These are phyloP conservation scores for Amphipyra tragopoginis DNA, from an alignment of 2,888 invertebrate species.

Conservation along the genomic window DNA sequence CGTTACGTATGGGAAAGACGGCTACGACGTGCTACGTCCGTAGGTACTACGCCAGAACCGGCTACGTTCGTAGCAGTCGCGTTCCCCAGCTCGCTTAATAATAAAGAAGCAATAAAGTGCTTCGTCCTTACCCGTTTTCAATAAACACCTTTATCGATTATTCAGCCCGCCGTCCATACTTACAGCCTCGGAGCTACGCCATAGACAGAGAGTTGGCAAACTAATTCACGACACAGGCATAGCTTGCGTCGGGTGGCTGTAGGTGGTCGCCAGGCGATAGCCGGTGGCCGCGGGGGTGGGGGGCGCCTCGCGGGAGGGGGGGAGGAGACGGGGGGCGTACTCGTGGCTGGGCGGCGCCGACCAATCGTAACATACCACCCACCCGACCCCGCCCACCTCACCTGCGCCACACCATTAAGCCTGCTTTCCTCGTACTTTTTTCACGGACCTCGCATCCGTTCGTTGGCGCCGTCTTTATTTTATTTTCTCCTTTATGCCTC, in stretches of 20 bases:
- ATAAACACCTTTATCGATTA: constrained; percentile 90
- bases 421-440: constrained; percentile 87
- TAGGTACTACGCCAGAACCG: constrained; percentile 24
- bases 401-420: constrained; percentile 89
- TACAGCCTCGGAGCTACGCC: constrained; percentile 87
- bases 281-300: constrained; percentile 82
- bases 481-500: constrained; percentile 89
- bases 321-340: constrained; percentile 78
- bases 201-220: constrained; percentile 90
- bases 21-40: constrained; percentile 18
- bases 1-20: background rate
- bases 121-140: constrained; percentile 89
- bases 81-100: constrained; percentile 78
- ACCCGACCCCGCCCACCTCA: constrained; percentile 87
- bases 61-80: constrained; percentile 47
- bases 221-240: constrained; percentile 90
- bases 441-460: constrained; percentile 88
- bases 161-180: constrained; percentile 89
- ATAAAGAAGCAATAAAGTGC: constrained; percentile 89
- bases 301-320: constrained; percentile 62
- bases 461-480: constrained; percentile 88
- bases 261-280: constrained; percentile 86
- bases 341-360: constrained; percentile 86
- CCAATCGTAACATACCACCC: constrained; percentile 86
- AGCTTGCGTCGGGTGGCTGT: constrained; percentile 86